Evolutionary conservation across 1,140 invertebrate genomes (phyloP).

Genomic region (Brachionus rubens): DNA sequence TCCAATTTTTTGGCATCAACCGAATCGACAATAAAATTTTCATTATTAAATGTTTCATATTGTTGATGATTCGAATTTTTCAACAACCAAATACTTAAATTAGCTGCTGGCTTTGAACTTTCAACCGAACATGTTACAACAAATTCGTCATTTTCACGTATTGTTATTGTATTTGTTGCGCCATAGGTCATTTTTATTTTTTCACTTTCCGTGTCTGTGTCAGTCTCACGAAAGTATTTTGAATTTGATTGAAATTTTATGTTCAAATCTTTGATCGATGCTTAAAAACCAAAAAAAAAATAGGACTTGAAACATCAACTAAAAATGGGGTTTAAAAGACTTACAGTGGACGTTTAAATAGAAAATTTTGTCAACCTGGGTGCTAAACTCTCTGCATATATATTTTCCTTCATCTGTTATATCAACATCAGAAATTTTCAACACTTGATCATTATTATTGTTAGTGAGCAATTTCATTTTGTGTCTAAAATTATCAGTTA

Average conservation of each 20-base stretch:
- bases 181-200: background rate
- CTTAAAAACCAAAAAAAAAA: conserved; percentile 27
- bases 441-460: background rate
- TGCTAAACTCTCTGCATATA: conserved; percentile 23
- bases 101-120: conserved; percentile 39
- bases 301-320: no score
- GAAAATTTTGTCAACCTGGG: conserved; percentile 20
- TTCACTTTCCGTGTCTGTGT: background rate
- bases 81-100: conserved; percentile 17
- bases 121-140: conserved; percentile 2
- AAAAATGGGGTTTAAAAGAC: no score
- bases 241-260: conserved; percentile 35
- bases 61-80: conserved; percentile 22
- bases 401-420: conserved; percentile 42
- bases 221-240: conserved; percentile 40
- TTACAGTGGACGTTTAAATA: conserved; percentile 13
- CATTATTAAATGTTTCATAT: conserved; percentile 17
- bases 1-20: background rate
- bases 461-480: background rate
- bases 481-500: background rate
- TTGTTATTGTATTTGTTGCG: conserved; percentile 3
- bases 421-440: background rate
- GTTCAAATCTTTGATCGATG: conserved; percentile 14
- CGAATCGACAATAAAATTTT: conserved; percentile 2
- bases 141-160: conserved; percentile 21